A percentile compares a stretch with the other conserved stretches of the same genome.
These are phyloP conservation scores for Oncopodura yosiiana DNA, from an alignment of 1,140 invertebrate species.

Conservation along the genomic window DNA sequence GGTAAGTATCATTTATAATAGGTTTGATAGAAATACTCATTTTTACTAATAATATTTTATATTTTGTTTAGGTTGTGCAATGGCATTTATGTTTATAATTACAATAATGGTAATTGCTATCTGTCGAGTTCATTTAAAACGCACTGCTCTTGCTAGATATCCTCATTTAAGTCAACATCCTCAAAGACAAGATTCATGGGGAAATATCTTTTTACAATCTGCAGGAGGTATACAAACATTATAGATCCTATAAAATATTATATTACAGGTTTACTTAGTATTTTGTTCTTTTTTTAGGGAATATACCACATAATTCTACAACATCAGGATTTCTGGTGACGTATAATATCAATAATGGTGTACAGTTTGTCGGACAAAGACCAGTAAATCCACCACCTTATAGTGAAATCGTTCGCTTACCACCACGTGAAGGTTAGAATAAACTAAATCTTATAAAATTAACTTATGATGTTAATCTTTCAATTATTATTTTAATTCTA, in stretches of 20 bases:
- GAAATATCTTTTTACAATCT: conserved; percentile 28
- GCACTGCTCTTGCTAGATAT: conserved; percentile 37
- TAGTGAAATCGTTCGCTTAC: conserved; percentile 44
- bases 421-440: conserved; percentile 43
- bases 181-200: conserved; percentile 24
- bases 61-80: conserved; percentile 40
- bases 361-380: conserved; percentile 40
- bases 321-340: conserved; percentile 38
- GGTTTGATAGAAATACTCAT: not conserved
- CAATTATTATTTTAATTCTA: no score
- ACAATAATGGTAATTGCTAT: conserved; percentile 43
- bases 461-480: no score
- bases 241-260: no score
- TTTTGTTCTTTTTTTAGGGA: not conserved
- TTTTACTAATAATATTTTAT: not conserved
- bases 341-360: conserved; percentile 44
- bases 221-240: no score
- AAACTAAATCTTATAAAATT: no score
- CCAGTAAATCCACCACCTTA: conserved; percentile 48
- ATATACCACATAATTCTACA: conserved; percentile 18
- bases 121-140: conserved; percentile 42
- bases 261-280: no score
- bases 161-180: conserved; percentile 14
- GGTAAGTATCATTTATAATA: conserved; percentile 35
- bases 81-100: conserved; percentile 43